A percentile compares a stretch with the other conserved stretches of the same genome.
These are phyloP conservation scores for Hydrocynus forskahlii DNA, from an alignment of 2,797 vertebrate genomes.

Conservation along the genomic window DNA sequence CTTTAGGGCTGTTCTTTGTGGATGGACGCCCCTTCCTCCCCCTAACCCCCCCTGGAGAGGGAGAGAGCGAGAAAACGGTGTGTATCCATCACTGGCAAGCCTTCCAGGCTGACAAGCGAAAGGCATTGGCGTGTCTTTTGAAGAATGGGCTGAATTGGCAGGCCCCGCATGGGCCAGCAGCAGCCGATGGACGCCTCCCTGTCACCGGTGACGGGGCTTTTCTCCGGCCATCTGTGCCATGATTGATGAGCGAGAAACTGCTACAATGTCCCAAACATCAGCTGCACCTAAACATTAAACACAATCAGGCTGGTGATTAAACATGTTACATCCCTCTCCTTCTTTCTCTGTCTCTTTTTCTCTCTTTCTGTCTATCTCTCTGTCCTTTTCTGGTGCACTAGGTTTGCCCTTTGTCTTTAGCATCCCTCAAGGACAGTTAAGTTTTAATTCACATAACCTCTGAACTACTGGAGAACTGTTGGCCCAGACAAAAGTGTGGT, in stretches of 20 bases:
- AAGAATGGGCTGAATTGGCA: constrained; percentile 64
- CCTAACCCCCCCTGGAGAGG: constrained; percentile 47
- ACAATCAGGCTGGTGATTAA: constrained; percentile 35
- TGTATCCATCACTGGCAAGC: constrained; percentile 75
- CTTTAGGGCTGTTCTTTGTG: constrained; percentile 85
- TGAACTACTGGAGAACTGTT: constrained; percentile 69
- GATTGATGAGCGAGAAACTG: constrained; percentile 71
- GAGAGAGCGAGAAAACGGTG: constrained; percentile 54
- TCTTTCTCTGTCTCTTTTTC: constrained; percentile 5
- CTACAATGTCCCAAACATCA: constrained; percentile 36
- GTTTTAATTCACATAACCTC: constrained; percentile 74
- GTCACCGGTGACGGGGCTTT: constrained; percentile 72
- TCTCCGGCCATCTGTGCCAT: constrained; percentile 79
- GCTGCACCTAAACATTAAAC: constrained; percentile 42
- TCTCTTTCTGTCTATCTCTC: constrained; percentile 30
- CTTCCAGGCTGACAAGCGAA: constrained; percentile 67
- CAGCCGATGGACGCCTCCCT: constrained; percentile 67
- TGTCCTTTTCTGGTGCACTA: constrained; percentile 22
- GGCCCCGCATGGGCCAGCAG: constrained; percentile 60
- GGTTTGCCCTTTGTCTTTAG: constrained; percentile 61
- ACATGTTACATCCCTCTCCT: background rate
- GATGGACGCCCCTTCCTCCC: constrained; percentile 65
- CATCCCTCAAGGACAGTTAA: constrained; percentile 73
- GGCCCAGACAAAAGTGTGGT: constrained; percentile 49
- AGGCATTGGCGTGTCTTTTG: constrained; percentile 64